Conservation (phyloP, 2,797 vertebrate species). For the Picus viridis region DNA sequence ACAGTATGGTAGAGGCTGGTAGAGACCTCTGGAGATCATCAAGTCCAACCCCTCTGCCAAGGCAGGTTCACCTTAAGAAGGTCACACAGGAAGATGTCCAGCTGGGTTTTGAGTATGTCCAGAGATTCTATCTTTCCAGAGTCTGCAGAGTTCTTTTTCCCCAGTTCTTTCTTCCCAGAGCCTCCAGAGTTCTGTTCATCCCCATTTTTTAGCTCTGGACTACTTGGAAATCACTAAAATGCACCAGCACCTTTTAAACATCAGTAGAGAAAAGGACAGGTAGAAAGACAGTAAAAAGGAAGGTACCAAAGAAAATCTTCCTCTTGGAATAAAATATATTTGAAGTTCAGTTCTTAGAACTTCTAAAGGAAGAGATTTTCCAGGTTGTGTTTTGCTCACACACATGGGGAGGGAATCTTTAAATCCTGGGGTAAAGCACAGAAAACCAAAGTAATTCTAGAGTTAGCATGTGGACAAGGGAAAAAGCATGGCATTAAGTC, state of each 20-base stretch:
- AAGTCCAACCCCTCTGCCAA: too few relatives aligned
- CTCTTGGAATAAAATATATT: background rate
- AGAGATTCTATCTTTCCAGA: too few relatives aligned
- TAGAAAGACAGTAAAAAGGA: background rate
- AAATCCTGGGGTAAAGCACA: background rate
- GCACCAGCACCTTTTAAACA: background rate
- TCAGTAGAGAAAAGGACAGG: background rate
- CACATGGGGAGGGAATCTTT: background rate
- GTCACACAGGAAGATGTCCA: too few relatives aligned
- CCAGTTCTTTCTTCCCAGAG: too few relatives aligned
- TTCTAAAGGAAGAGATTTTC: constrained; percentile 2
- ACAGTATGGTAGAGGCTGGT: too few relatives aligned
- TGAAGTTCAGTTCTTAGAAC: background rate
- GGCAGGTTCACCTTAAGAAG: too few relatives aligned
- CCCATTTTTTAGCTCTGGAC: background rate
- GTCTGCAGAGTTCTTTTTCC: too few relatives aligned
- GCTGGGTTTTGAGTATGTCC: too few relatives aligned
- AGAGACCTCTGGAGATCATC: too few relatives aligned
- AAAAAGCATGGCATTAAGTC: constrained; percentile 20
- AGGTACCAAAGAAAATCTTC: background rate
- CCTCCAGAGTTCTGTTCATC: background rate
- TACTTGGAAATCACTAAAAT: background rate
- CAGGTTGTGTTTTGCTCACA: background rate
- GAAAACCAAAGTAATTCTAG: constrained; percentile 23
- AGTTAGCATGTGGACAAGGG: background rate